Conservation (phyloP, 2,113 vertebrate species). For the Ploceus nigricollis region DNA sequence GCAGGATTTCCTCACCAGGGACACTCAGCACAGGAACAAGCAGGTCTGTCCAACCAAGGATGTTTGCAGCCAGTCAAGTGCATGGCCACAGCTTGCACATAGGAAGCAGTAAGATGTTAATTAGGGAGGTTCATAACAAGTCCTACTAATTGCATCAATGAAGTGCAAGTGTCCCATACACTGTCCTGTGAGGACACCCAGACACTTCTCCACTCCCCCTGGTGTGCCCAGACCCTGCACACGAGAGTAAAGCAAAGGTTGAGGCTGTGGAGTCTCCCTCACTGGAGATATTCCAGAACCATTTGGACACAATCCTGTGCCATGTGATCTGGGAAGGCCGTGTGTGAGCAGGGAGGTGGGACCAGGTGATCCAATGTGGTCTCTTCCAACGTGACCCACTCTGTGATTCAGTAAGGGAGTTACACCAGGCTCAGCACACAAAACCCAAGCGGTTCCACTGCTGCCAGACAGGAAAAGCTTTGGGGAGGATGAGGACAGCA, state of each 20-base stretch:
- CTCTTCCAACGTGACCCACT: neutral
- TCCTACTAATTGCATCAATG: neutral
- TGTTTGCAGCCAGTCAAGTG: rapidly evolving
- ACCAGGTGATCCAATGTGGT: neutral
- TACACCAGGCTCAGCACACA: neutral
- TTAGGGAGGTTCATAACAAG: neutral
- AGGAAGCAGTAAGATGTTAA: neutral
- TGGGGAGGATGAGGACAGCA: neutral
- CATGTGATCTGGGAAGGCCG: neutral
- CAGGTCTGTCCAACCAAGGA: neutral
- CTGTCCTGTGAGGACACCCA: neutral
- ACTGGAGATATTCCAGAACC: neutral
- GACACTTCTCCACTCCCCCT: neutral
- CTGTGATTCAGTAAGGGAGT: neutral
- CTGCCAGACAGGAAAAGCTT: neutral
- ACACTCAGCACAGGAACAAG: neutral
- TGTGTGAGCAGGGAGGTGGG: neutral
- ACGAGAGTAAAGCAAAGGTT: neutral
- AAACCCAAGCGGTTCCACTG: neutral
- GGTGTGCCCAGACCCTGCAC: neutral
- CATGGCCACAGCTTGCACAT: neutral
- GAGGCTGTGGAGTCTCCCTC: neutral
- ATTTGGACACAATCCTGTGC: neutral
- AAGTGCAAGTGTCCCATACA: neutral
- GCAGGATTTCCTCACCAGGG: neutral